Conservation (phyloP, 2,797 vertebrate species). For the Sandelia bainsii region DNA sequence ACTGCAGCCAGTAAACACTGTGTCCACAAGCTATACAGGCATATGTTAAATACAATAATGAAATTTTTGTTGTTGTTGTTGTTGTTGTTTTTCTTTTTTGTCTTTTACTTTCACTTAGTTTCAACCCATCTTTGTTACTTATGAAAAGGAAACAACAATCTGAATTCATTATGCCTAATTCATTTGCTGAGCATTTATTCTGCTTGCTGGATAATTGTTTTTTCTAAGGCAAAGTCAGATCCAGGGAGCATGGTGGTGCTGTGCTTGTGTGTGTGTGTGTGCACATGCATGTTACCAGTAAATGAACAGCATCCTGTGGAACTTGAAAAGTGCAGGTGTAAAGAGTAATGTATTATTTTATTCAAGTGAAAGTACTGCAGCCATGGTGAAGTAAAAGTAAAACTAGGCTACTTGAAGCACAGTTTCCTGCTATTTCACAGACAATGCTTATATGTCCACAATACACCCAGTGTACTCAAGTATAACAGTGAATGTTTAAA, state of each 20-base stretch:
- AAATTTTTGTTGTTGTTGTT: not conserved
- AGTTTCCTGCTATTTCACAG: too few relatives aligned
- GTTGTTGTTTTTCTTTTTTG: not conserved
- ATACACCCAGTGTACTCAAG: too few relatives aligned
- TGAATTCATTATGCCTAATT: slow-evolving; percentile 77
- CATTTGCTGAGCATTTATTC: slow-evolving; percentile 55
- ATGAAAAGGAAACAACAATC: slow-evolving; percentile 75
- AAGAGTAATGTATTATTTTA: too few relatives aligned
- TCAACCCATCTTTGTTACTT: slow-evolving; percentile 65
- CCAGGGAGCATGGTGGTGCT: not conserved
- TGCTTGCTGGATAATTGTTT: slow-evolving; percentile 54
- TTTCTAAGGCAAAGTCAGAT: slow-evolving; percentile 23
- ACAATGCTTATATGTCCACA: too few relatives aligned
- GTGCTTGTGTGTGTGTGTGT: not conserved
- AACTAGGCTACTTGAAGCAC: too few relatives aligned
- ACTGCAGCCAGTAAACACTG: slow-evolving; percentile 76
- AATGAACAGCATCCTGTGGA: not conserved
- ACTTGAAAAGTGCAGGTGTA: too few relatives aligned
- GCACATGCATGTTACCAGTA: not conserved
- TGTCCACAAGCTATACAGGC: slow-evolving; percentile 69
- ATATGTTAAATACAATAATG: slow-evolving; percentile 68
- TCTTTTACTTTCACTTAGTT: slow-evolving; percentile 9
- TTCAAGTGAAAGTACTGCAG: too few relatives aligned
- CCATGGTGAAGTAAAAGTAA: too few relatives aligned
- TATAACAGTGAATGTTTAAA: too few relatives aligned